Conservation (phyloP, 2,797 vertebrate species). For the Lepus oiostolus region DNA sequence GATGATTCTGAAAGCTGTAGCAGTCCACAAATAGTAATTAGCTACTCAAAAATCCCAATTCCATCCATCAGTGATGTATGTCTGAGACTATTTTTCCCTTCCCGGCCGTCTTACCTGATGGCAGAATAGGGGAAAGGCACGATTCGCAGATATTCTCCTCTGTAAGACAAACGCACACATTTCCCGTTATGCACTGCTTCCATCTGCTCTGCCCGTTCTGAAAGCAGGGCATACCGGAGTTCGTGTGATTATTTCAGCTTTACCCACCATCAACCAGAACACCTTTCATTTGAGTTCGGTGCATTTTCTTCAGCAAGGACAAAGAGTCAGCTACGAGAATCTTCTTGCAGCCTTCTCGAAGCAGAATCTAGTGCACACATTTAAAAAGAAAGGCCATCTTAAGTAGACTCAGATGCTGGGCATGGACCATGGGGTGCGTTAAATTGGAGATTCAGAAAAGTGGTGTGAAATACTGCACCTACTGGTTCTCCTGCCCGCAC, state of each 20-base stretch:
- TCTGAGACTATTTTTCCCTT: background rate
- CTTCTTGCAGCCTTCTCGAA: constrained; percentile 99
- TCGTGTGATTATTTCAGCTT: background rate
- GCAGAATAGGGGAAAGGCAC: constrained; percentile 95
- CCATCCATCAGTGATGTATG: background rate
- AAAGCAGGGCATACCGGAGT: fast-evolving
- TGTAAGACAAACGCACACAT: constrained; percentile 86
- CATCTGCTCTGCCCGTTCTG: no score
- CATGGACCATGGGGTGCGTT: background rate
- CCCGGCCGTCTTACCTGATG: constrained; percentile 92
- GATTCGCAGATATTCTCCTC: constrained; percentile 98
- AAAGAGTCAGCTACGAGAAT: constrained; percentile 98
- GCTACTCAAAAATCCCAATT: background rate
- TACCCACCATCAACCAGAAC: constrained; percentile 95
- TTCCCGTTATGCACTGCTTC: background rate
- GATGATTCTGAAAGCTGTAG: background rate
- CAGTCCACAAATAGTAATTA: background rate
- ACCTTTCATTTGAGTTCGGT: constrained; percentile 96
- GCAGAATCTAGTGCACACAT: constrained; percentile 92
- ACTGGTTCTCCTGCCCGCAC: no score
- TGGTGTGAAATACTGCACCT: background rate
- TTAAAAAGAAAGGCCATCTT: constrained; percentile 35
- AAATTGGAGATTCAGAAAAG: background rate
- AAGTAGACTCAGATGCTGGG: background rate
- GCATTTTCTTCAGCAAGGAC: constrained; percentile 98